Percentiles rank a stretch among this genome's conserved stretches.
These are phyloP conservation scores for Plectropomus leopardus DNA, from an alignment of 2,113 vertebrate species.

Conservation along the genomic window DNA sequence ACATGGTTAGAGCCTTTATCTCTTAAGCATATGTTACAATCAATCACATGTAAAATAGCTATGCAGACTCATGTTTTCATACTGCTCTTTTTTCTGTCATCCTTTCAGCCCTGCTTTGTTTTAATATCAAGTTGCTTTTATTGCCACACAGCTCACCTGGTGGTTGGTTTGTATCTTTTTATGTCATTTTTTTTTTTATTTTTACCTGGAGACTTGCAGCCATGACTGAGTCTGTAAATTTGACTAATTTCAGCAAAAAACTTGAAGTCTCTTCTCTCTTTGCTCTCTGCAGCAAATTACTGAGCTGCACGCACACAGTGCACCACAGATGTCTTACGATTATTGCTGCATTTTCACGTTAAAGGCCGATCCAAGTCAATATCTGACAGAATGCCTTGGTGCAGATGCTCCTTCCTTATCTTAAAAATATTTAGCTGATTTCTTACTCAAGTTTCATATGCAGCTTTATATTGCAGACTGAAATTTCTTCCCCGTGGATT, in stretches of 20 bases:
- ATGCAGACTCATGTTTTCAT: conserved; percentile 6
- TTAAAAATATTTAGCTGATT: background rate
- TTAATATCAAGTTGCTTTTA: background rate
- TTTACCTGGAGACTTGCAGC: conserved; percentile 18
- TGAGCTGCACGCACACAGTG: background rate
- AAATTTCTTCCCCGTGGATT: conserved; percentile 3
- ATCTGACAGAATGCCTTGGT: conserved; percentile 1
- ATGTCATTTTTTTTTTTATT: background rate
- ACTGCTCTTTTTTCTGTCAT: background rate
- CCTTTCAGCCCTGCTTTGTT: conserved; percentile 4
- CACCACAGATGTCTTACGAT: conserved; percentile 41
- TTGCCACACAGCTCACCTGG: background rate
- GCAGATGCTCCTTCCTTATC: background rate
- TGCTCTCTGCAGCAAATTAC: conserved; percentile 1
- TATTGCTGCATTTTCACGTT: conserved; percentile 30
- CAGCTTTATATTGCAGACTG: background rate
- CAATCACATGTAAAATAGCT: conserved; percentile 31
- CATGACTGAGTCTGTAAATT: conserved; percentile 28
- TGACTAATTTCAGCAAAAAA: conserved; percentile 18
- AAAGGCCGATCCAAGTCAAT: background rate
- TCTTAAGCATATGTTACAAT: conserved; percentile 47
- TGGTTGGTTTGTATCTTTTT: conserved; percentile 3
- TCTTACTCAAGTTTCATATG: conserved; percentile 3
- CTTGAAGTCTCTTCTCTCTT: conserved; percentile 19
- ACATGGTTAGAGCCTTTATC: background rate